Percentiles rank a stretch among this genome's conserved stretches.
Evolutionary conservation across 2,797 vertebrate genomes (phyloP).

Genomic region (Psittacula echo): DNA sequence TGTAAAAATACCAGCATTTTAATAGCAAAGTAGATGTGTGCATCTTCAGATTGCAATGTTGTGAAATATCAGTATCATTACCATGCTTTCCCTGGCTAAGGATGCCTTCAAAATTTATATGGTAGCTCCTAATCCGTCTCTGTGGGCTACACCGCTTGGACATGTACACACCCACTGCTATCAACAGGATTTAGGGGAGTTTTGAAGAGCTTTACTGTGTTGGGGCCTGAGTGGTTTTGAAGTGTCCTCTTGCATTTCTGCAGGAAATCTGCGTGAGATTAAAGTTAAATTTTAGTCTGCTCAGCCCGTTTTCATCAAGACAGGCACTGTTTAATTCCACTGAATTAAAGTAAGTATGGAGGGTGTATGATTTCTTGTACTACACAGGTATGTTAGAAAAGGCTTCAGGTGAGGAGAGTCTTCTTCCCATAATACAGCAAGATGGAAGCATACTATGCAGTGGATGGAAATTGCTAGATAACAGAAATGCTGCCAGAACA

Average conservation of each 20-base stretch:
- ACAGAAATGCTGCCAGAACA: not conserved
- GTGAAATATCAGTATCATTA: not conserved
- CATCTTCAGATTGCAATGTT: not conserved
- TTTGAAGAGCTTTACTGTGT: not conserved
- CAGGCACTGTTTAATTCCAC: not conserved
- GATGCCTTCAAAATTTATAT: not conserved
- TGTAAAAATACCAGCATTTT: not conserved
- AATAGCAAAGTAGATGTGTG: not conserved
- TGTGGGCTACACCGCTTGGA: not conserved
- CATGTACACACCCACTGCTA: not conserved
- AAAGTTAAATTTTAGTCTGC: not conserved
- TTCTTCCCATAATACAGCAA: not conserved
- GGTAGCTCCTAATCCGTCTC: not conserved
- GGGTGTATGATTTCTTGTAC: not conserved
- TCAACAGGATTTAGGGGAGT: not conserved
- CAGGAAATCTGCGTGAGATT: not conserved
- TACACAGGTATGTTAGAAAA: not conserved
- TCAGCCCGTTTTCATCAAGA: not conserved
- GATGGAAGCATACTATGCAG: not conserved
- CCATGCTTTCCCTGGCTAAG: not conserved
- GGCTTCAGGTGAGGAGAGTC: rapidly evolving
- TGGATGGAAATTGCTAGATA: not conserved
- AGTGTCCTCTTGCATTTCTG: not conserved
- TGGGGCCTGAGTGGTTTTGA: not conserved
- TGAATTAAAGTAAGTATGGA: too few species aligned